These are phyloP conservation scores for Hormaphis cornu DNA, from an alignment of 1,140 invertebrate species.

Conservation along the genomic window DNA sequence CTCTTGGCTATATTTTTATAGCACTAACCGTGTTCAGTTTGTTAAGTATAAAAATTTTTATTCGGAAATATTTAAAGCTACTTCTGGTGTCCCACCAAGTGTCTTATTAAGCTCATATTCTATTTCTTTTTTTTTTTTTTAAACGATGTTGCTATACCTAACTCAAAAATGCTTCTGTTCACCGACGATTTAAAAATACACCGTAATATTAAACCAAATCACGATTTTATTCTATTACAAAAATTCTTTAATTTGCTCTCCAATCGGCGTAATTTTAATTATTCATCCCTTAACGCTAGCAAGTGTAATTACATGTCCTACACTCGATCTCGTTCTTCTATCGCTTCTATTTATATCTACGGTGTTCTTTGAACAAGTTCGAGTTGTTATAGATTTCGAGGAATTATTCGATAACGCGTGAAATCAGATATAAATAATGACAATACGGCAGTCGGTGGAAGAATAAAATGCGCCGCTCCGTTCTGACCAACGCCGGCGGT, in stretches of 20 bases:
- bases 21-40: not conserved
- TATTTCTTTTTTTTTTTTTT: not conserved
- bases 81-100: not conserved
- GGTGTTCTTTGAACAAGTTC: not conserved
- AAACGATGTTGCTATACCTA: not conserved
- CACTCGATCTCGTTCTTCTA: not conserved
- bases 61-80: not conserved
- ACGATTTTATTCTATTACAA: not conserved
- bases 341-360: not conserved
- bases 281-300: not conserved
- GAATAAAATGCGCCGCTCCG: no score
- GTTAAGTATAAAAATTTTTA: not conserved
- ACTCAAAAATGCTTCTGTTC: not conserved
- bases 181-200: not conserved
- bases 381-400: not conserved
- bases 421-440: no score
- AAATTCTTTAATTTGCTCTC: not conserved
- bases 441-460: no score
- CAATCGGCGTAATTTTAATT: not conserved
- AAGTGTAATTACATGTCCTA: not conserved
- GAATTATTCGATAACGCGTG: not conserved
- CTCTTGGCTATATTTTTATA: slow-evolving; percentile 44
- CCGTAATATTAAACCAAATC: not conserved
- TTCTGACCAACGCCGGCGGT: no score
- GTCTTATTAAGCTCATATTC: not conserved